Evolutionary conservation across 2,113 vertebrate genomes (phyloP).

Genomic region (Cyanoliseus patagonus): DNA sequence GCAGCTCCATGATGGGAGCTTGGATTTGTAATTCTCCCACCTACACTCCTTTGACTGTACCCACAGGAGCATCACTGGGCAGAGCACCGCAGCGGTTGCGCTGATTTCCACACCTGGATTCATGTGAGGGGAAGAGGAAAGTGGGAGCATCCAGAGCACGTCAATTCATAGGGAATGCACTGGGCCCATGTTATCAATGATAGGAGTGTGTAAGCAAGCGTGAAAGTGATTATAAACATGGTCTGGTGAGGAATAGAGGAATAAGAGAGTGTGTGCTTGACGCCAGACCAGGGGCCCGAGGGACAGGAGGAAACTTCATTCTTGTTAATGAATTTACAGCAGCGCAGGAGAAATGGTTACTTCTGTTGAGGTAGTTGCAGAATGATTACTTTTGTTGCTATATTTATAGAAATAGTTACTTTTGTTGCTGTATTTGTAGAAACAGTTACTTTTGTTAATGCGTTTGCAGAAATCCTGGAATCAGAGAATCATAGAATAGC

Average conservation of each 20-base stretch:
- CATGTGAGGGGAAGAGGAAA: not conserved
- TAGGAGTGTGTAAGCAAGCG: not conserved
- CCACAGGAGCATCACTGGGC: rapidly evolving
- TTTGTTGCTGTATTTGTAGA: too few species aligned
- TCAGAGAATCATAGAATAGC: too few species aligned
- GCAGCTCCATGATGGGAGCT: not conserved
- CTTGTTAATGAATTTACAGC: not conserved
- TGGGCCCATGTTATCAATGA: not conserved
- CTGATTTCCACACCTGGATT: not conserved
- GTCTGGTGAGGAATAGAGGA: not conserved
- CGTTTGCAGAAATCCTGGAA: too few species aligned
- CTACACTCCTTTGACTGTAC: not conserved
- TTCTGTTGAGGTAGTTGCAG: too few species aligned
- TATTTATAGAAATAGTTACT: not conserved
- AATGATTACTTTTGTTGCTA: not conserved
- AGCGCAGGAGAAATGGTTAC: not conserved
- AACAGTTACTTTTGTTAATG: too few species aligned
- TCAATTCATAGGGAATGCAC: not conserved
- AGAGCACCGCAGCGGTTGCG: rapidly evolving
- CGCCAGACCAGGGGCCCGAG: not conserved
- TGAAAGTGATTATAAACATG: not conserved
- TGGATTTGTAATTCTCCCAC: not conserved
- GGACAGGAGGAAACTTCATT: not conserved
- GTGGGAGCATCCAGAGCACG: too few species aligned
- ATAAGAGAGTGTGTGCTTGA: not conserved